Evolutionary conservation across 92 coral and sea anemone species (phyloP).

Genomic region (Anthopleura xanthogrammica): DNA sequence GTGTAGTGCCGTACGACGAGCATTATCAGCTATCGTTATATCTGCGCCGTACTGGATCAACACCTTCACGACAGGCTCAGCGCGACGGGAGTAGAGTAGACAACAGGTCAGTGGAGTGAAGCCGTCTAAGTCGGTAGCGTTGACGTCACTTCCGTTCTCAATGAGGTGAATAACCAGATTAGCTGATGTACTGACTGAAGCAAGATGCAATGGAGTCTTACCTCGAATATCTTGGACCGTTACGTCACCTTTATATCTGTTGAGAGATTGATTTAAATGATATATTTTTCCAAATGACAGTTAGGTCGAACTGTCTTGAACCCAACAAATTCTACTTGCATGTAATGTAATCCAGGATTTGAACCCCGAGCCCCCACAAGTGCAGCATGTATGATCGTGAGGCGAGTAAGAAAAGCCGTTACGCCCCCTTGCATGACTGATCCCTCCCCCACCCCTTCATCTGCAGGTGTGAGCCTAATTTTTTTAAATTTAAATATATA

Average conservation of each 20-base stretch:
- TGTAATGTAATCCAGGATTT: too few relatives aligned
- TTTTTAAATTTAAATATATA: too few relatives aligned
- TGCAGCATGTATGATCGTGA: too few relatives aligned
- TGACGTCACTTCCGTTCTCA: constrained; percentile 43
- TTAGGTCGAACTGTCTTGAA: too few relatives aligned
- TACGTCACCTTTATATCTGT: constrained; percentile 54
- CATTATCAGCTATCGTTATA: constrained; percentile 30
- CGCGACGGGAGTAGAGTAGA: constrained; percentile 55
- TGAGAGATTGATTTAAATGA: background rate
- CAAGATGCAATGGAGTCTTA: constrained; percentile 72
- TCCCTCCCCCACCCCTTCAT: too few relatives aligned
- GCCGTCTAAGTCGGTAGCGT: constrained; percentile 63
- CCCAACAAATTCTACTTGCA: too few relatives aligned
- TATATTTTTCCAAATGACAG: too few relatives aligned
- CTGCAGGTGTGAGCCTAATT: too few relatives aligned
- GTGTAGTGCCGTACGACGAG: constrained; percentile 62
- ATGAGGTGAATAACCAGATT: constrained; percentile 59
- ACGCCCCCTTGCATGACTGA: too few relatives aligned
- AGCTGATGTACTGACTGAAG: constrained; percentile 57
- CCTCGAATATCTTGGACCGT: constrained; percentile 54
- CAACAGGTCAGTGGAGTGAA: constrained; percentile 67
- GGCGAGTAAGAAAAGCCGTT: too few relatives aligned
- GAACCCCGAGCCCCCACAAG: too few relatives aligned
- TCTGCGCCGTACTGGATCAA: constrained; percentile 61
- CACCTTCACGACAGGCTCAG: constrained; percentile 47